phyloP scores from a whole-genome alignment of 2,113 vertebrate genomes.

The Malurus cyaneus region DNA sequence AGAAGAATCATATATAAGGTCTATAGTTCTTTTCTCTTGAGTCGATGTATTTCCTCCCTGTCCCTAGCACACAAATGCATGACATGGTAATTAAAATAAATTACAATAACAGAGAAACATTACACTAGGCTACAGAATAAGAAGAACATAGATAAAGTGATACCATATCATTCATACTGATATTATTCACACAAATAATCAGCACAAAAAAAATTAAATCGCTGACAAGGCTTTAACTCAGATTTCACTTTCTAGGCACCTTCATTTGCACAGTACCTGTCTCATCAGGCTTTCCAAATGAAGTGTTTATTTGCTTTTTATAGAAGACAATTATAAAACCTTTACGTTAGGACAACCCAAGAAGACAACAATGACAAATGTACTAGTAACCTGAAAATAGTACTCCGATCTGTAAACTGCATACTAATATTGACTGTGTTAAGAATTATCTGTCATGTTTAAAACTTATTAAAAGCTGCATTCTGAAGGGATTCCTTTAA shows the following conservation, averaged over 20 bases:
- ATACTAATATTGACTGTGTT: neutral
- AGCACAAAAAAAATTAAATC: neutral
- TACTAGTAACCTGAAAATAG: neutral
- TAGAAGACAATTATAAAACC: neutral
- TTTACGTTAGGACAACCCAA: neutral
- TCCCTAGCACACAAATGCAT: neutral
- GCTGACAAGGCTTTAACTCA: neutral
- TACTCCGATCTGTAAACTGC: neutral
- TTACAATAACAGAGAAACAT: neutral
- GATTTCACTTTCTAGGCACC: neutral
- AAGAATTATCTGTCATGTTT: neutral
- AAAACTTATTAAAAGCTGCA: neutral
- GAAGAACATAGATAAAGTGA: neutral
- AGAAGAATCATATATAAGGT: neutral
- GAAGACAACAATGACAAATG: neutral
- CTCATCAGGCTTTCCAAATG: neutral
- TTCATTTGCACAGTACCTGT: neutral
- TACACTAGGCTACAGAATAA: rapidly evolving
- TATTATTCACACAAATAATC: neutral
- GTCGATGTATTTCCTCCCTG: neutral
- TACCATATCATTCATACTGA: neutral
- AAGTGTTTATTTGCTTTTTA: neutral
- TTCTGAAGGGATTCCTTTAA: neutral
- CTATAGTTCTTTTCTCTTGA: neutral
- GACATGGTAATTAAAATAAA: neutral